Conservation (phyloP, 2,888 invertebrate genomes). For the Papilio gigon region DNA sequence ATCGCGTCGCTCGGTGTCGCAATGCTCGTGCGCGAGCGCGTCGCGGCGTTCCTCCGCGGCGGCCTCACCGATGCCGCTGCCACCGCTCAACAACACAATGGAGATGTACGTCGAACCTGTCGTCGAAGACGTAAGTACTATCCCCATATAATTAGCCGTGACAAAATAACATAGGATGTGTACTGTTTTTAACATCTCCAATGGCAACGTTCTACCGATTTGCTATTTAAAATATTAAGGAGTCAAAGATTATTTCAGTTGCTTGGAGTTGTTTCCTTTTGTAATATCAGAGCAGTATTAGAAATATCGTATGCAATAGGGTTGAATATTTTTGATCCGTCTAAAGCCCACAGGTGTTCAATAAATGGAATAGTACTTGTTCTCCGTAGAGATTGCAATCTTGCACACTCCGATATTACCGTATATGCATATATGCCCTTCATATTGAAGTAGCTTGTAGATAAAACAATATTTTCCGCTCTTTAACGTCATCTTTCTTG, state of each 20-base stretch:
- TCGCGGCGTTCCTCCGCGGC: conserved; percentile 74
- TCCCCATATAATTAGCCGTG: not conserved
- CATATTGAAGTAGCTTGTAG: no score
- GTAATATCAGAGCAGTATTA: no score
- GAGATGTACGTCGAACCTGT: conserved; percentile 81
- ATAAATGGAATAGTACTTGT: not conserved
- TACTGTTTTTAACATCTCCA: no score
- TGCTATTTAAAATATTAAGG: conserved; percentile 1
- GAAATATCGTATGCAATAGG: not conserved
- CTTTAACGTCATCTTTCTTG: not conserved
- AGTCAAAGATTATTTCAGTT: not conserved
- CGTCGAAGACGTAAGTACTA: conserved; percentile 76
- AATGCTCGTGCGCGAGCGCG: conserved; percentile 78
- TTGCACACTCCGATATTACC: not conserved
- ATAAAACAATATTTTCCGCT: not conserved
- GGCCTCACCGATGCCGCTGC: conserved; percentile 68
- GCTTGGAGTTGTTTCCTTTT: no score
- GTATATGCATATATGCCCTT: not conserved
- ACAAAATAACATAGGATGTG: not conserved
- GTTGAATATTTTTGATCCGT: not conserved
- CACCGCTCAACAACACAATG: conserved; percentile 79
- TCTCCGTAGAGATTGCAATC: not conserved
- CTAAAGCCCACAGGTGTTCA: not conserved
- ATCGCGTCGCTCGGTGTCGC: conserved; percentile 77
- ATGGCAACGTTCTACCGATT: not conserved